Evolutionary conservation across 2,113 vertebrate species (phyloP).

Genomic region (Cygnus buccinator): DNA sequence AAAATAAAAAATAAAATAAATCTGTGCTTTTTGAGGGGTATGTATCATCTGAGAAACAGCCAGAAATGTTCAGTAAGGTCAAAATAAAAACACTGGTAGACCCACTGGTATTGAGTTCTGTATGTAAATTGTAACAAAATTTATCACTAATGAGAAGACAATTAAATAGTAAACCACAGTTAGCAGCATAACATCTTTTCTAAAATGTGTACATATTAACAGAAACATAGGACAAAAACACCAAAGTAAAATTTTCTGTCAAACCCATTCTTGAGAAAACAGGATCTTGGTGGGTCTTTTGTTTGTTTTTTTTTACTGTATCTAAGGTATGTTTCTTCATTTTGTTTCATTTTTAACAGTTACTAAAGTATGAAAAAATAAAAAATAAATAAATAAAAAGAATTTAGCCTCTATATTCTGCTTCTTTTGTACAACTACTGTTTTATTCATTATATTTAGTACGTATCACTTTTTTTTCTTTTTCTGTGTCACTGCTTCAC

Average conservation of each 20-base stretch:
- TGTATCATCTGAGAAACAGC: background rate
- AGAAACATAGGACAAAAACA: background rate
- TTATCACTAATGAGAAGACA: background rate
- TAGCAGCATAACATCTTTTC: background rate
- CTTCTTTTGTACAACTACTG: background rate
- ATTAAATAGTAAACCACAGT: background rate
- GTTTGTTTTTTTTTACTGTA: background rate
- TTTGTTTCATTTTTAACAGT: background rate
- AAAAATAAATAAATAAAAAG: too few species aligned
- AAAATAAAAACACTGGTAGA: background rate
- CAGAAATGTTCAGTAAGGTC: background rate
- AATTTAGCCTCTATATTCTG: background rate
- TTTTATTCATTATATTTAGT: background rate
- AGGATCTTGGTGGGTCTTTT: background rate
- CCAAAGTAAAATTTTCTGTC: background rate
- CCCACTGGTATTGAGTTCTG: background rate
- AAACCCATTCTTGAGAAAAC: background rate
- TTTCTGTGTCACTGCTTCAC: background rate
- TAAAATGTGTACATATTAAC: background rate
- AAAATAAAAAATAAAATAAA: too few species aligned
- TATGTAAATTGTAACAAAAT: background rate
- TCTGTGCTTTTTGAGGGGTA: background rate
- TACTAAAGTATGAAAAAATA: background rate
- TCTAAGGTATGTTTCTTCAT: background rate
- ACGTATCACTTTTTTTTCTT: background rate